Conservation (phyloP, 2,797 vertebrate genomes). For the Melanotaenia trifasciata region DNA sequence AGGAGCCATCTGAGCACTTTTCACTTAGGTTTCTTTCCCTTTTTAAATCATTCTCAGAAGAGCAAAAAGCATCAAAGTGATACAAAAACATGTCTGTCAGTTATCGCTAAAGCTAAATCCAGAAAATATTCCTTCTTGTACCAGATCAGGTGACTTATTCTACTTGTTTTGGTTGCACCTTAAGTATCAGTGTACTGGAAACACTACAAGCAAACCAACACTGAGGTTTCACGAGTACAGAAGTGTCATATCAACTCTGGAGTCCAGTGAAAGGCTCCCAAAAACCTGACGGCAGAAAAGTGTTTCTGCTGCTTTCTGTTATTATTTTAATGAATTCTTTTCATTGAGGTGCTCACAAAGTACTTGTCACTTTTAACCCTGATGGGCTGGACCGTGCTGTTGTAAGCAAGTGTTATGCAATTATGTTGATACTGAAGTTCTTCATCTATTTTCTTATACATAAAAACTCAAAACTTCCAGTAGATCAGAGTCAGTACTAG, state of each 20-base stretch:
- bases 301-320: background rate
- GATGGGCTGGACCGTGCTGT: background rate
- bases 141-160: background rate
- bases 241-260: background rate
- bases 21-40: background rate
- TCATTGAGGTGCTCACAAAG: background rate
- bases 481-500: background rate
- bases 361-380: too few species aligned
- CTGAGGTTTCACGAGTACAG: background rate
- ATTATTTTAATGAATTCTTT: background rate
- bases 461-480: background rate
- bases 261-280: background rate
- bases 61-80: background rate
- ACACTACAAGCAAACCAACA: constrained; percentile 56
- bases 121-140: background rate
- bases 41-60: too few species aligned
- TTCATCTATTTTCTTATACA: background rate
- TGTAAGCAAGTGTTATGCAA: background rate
- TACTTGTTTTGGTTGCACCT: background rate
- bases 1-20: constrained; percentile 10
- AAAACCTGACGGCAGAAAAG: background rate
- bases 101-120: background rate
- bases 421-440: background rate
- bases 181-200: constrained; percentile 24
- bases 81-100: background rate